Conservation (phyloP, 2,113 vertebrate genomes). For the Rallus limicola region DNA sequence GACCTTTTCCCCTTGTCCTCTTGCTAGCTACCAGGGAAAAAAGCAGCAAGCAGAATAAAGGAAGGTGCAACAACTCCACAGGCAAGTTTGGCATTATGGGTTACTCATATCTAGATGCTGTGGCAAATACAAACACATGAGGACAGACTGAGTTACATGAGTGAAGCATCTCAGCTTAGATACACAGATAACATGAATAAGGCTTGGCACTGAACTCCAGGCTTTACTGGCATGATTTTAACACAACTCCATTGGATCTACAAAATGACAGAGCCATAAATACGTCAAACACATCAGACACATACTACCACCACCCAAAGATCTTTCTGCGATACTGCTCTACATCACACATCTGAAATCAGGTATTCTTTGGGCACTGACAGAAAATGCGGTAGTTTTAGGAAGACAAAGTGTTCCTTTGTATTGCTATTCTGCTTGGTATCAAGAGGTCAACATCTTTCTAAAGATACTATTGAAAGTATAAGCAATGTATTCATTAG, state of each 20-base stretch:
- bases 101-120: background rate
- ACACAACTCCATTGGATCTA: background rate
- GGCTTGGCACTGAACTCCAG: background rate
- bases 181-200: background rate
- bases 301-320: background rate
- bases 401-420: background rate
- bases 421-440: background rate
- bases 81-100: background rate
- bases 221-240: background rate
- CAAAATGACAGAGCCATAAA: background rate
- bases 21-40: background rate
- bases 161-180: background rate
- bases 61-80: background rate
- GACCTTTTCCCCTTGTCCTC: too few relatives aligned
- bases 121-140: background rate
- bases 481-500: background rate
- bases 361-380: background rate
- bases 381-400: background rate
- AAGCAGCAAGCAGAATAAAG: background rate
- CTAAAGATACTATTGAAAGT: background rate
- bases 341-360: background rate
- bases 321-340: background rate
- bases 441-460: background rate
- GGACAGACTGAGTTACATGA: background rate
- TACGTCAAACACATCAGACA: background rate